A percentile compares a stretch with the other conserved stretches of the same genome.
Evolutionary conservation across 2,797 vertebrate species (phyloP).

Genomic region (Sebastiscus albofasciatus): DNA sequence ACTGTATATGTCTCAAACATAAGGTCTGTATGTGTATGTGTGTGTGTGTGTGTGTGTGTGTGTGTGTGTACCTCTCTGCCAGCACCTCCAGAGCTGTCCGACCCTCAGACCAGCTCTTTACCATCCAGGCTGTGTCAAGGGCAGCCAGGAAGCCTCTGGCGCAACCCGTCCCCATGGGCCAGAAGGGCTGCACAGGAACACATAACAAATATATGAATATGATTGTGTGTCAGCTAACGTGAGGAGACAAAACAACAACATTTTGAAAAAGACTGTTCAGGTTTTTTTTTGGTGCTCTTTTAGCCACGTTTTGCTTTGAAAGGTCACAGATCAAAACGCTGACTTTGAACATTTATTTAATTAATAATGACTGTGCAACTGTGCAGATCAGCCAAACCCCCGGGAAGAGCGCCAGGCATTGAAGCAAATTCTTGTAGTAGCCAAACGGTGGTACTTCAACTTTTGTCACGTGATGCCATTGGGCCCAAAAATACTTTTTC

Average conservation of each 20-base stretch:
- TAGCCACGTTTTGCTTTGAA: background rate
- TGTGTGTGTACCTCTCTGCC: conserved; percentile 88
- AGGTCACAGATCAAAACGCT: background rate
- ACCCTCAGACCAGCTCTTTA: conserved; percentile 93
- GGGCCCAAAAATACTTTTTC: too few species aligned
- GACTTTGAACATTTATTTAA: conserved; percentile 1
- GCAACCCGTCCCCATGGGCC: conserved; percentile 99
- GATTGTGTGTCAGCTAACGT: background rate
- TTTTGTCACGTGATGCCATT: too few species aligned
- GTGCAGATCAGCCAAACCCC: background rate
- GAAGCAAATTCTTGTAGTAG: rapidly evolving
- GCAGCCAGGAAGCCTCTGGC: conserved; percentile 96
- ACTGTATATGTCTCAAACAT: background rate
- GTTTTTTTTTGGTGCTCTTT: background rate
- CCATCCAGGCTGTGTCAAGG: conserved; percentile 97
- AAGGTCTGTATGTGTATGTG: background rate
- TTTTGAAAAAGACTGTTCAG: background rate
- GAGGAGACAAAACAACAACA: background rate
- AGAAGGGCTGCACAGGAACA: conserved; percentile 89
- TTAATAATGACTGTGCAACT: background rate
- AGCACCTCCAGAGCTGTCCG: conserved; percentile 88
- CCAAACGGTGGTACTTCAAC: too few species aligned
- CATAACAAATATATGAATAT: background rate
- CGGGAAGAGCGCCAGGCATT: too few species aligned
- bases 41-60: background rate